phyloP scores from a whole-genome alignment of 2,888 invertebrate species.

The Oscheius sp. region DNA sequence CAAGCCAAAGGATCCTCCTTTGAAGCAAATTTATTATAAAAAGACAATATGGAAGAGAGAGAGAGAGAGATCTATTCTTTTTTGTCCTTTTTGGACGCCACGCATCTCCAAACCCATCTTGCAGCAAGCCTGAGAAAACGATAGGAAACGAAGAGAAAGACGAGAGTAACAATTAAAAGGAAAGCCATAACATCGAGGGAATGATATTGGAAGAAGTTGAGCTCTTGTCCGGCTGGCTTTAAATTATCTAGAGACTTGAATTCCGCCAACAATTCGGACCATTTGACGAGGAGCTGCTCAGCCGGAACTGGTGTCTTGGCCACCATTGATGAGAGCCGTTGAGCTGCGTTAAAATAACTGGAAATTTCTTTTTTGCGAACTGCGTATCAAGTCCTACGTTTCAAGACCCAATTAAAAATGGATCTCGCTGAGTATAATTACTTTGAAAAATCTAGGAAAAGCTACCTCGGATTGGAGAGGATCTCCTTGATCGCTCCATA shows the following conservation, averaged over 20 bases:
- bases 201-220: slow-evolving; percentile 54
- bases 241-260: slow-evolving; percentile 51
- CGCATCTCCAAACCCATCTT: background rate
- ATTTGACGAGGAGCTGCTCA: slow-evolving; percentile 49
- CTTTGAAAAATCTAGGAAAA: background rate
- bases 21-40: background rate
- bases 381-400: background rate
- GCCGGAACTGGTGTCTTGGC: slow-evolving; percentile 51
- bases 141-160: slow-evolving; percentile 34
- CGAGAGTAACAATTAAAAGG: slow-evolving; percentile 31
- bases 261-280: slow-evolving; percentile 59
- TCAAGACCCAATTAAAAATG: background rate
- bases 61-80: no score
- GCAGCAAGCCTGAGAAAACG: background rate
- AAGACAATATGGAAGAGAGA: no score
- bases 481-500: slow-evolving; percentile 3
- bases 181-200: slow-evolving; percentile 53
- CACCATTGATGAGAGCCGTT: slow-evolving; percentile 44
- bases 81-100: background rate
- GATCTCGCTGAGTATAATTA: background rate
- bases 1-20: no score
- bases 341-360: background rate
- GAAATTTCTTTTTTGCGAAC: slow-evolving; percentile 18
- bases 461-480: slow-evolving; percentile 3
- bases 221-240: slow-evolving; percentile 47